These are phyloP conservation scores for Amphilophus citrinellus DNA, from an alignment of 2,113 vertebrate genomes.

Conservation along the genomic window DNA sequence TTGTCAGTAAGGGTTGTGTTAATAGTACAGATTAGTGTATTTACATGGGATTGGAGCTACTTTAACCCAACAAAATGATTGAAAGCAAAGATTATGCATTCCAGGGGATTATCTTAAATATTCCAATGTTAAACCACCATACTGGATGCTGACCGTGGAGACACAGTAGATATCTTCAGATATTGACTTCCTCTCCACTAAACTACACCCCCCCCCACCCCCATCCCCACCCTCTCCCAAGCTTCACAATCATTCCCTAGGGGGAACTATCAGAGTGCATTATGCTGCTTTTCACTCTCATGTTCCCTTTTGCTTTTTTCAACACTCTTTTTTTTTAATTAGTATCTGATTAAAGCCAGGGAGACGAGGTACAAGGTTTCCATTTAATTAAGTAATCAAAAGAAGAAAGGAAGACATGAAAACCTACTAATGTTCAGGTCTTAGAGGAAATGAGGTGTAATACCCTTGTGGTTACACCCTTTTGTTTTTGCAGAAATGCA, in stretches of 20 bases:
- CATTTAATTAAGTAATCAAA: conserved; percentile 78
- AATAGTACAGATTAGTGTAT: conserved; percentile 78
- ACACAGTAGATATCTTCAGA: conserved; percentile 47
- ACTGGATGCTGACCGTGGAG: conserved; percentile 58
- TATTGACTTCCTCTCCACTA: conserved; percentile 53
- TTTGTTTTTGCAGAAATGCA: conserved; percentile 31
- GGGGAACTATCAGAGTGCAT: conserved; percentile 36
- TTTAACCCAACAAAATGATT: conserved; percentile 69
- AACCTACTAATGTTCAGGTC: conserved; percentile 55
- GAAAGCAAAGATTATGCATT: conserved; percentile 65
- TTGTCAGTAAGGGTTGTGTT: conserved; percentile 68
- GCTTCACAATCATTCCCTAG: conserved; percentile 46
- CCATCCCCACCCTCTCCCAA: neutral
- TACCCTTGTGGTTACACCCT: conserved; percentile 28
- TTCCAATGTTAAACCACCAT: conserved; percentile 37
- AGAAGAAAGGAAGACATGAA: conserved; percentile 68
- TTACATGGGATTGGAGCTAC: conserved; percentile 74
- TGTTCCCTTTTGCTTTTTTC: conserved; percentile 41
- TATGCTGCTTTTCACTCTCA: conserved; percentile 54
- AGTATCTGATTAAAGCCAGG: conserved; percentile 68
- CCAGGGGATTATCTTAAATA: conserved; percentile 69
- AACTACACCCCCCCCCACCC: conserved; percentile 16
- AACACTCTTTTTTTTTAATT: conserved; percentile 62
- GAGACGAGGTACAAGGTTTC: conserved; percentile 64
- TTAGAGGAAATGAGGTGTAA: conserved; percentile 65